phyloP scores from a whole-genome alignment of 2,888 invertebrate species.

The Epinotia nisella region DNA sequence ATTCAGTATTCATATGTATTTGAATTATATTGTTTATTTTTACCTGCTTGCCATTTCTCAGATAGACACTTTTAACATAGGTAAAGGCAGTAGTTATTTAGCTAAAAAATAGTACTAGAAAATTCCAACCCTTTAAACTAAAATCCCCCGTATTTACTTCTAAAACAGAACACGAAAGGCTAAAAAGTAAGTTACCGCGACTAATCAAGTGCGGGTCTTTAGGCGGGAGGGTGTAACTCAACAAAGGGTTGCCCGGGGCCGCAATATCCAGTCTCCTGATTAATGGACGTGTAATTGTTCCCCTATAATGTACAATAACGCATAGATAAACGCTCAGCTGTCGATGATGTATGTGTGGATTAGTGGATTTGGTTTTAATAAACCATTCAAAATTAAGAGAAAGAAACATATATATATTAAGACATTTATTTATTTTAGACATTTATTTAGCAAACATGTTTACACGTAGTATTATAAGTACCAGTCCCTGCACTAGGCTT shows the following conservation, averaged over 20 bases:
- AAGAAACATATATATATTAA: background rate
- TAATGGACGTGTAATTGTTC: conserved; percentile 45
- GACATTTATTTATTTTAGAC: too few relatives aligned
- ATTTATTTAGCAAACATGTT: too few relatives aligned
- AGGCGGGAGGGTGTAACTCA: conserved; percentile 38
- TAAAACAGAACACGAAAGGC: conserved; percentile 35
- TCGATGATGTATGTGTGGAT: conserved; percentile 37
- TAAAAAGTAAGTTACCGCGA: conserved; percentile 41
- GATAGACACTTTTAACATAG: background rate
- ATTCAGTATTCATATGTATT: too few relatives aligned
- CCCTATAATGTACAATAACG: conserved; percentile 37
- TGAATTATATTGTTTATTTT: too few relatives aligned
- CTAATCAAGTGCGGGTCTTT: conserved; percentile 43
- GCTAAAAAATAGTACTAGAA: background rate
- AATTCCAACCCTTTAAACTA: background rate
- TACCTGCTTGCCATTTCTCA: background rate
- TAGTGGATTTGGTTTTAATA: conserved; percentile 26
- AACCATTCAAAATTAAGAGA: background rate
- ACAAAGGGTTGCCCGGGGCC: conserved; percentile 39
- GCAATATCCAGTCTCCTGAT: conserved; percentile 40
- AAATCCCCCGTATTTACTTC: background rate
- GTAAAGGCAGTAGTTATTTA: background rate
- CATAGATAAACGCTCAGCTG: conserved; percentile 43
- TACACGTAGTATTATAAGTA: too few relatives aligned
- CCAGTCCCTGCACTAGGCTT: too few relatives aligned